phyloP scores from a whole-genome alignment of 2,888 invertebrate species.

The Spodoptera littoralis region DNA sequence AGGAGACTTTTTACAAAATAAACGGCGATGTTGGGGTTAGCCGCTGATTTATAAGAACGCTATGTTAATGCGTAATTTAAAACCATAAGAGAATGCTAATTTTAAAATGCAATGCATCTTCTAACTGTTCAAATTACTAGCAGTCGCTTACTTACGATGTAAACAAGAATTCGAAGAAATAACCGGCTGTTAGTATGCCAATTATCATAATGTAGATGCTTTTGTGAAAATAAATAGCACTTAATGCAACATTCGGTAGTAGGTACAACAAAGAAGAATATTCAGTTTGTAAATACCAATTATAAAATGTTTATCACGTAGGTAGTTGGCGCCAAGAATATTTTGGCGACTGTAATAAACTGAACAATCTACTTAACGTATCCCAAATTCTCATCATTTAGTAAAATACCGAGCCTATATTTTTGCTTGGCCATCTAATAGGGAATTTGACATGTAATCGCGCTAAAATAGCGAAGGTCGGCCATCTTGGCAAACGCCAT shows the following conservation, averaged over 20 bases:
- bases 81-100: constrained; percentile 18
- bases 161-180: no score
- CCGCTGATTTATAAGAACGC: constrained; percentile 75
- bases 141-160: no score
- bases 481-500: constrained; percentile 84
- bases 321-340: constrained; percentile 23
- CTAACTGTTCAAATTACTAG: no score
- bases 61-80: constrained; percentile 33
- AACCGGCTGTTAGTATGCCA: no score
- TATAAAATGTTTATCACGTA: constrained; percentile 10
- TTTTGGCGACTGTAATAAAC: constrained; percentile 17
- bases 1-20: constrained; percentile 87
- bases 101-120: constrained; percentile 5
- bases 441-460: constrained; percentile 74
- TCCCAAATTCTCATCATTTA: constrained; percentile 31
- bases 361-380: constrained; percentile 9
- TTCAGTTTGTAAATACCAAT: constrained; percentile 17
- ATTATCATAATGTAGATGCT: no score
- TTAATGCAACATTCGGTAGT: constrained; percentile 3
- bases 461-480: constrained; percentile 86
- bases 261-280: constrained; percentile 1
- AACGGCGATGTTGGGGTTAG: constrained; percentile 78
- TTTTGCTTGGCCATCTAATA: constrained; percentile 70
- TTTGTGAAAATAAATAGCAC: no score
- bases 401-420: constrained; percentile 36